Conservation (phyloP, 1,140 invertebrate genomes). For the Drosophila ananassae region DNA sequence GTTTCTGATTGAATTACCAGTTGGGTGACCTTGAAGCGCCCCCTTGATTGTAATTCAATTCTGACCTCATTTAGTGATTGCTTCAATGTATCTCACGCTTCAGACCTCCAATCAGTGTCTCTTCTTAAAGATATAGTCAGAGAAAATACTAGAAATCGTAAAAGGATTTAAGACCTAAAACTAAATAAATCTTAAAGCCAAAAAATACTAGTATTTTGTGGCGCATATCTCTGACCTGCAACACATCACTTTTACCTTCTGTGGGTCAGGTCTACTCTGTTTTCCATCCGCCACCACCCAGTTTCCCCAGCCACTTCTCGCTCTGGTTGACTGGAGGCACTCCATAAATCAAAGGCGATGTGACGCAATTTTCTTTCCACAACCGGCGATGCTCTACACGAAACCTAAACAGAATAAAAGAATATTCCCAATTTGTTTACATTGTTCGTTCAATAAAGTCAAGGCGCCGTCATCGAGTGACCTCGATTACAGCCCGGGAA, state of each 20-base stretch:
- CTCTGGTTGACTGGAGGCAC: conserved; percentile 28
- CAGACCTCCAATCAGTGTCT: conserved; percentile 28
- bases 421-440: conserved; percentile 46
- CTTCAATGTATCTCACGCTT: conserved; percentile 28
- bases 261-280: conserved; percentile 17
- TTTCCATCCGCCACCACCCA: not conserved
- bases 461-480: conserved; percentile 43
- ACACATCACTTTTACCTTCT: conserved; percentile 16
- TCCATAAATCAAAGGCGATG: conserved; percentile 60
- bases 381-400: conserved; percentile 44
- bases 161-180: not conserved
- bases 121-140: not conserved
- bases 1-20: conserved; percentile 29
- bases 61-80: conserved; percentile 39
- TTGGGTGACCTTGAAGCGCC: conserved; percentile 18
- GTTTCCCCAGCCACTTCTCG: not conserved
- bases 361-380: conserved; percentile 52
- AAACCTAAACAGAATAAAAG: conserved; percentile 31
- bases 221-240: conserved; percentile 24
- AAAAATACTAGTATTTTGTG: not conserved
- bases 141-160: not conserved
- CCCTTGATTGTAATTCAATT: conserved; percentile 41
- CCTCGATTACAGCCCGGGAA: conserved; percentile 34
- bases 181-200: not conserved
- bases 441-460: conserved; percentile 61